phyloP scores from a whole-genome alignment of 2,888 invertebrate species.

The Auanema sp. region DNA sequence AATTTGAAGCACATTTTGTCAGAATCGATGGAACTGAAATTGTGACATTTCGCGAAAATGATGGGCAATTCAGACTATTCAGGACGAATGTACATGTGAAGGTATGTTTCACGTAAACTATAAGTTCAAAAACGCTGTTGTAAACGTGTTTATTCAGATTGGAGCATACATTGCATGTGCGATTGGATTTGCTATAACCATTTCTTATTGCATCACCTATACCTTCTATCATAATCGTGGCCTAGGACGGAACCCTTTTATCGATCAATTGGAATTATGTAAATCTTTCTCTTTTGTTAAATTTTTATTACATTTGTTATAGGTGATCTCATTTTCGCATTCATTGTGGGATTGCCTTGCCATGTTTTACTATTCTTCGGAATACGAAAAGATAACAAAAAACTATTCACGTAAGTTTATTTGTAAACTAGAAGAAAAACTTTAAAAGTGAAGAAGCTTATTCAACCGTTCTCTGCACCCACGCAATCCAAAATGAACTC shows the following conservation, averaged over 20 bases:
- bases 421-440: neutral
- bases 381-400: constrained; percentile 35
- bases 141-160: constrained; percentile 12
- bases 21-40: constrained; percentile 43
- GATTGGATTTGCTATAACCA: constrained; percentile 23
- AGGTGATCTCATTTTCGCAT: constrained; percentile 47
- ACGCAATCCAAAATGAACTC: neutral
- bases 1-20: constrained; percentile 11
- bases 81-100: constrained; percentile 48
- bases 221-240: constrained; percentile 29
- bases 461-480: neutral
- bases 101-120: constrained; percentile 16
- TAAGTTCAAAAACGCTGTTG: neutral
- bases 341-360: constrained; percentile 47
- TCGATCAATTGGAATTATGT: constrained; percentile 31
- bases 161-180: constrained; percentile 28
- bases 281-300: neutral
- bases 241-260: constrained; percentile 28
- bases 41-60: constrained; percentile 46
- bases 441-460: constrained; percentile 1
- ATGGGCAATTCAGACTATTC: constrained; percentile 43
- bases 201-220: constrained; percentile 26
- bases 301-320: constrained; percentile 10
- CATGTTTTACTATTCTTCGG: constrained; percentile 42
- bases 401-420: constrained; percentile 31